Conservation (phyloP, 2,113 vertebrate species). For the Cepphus grylle region DNA sequence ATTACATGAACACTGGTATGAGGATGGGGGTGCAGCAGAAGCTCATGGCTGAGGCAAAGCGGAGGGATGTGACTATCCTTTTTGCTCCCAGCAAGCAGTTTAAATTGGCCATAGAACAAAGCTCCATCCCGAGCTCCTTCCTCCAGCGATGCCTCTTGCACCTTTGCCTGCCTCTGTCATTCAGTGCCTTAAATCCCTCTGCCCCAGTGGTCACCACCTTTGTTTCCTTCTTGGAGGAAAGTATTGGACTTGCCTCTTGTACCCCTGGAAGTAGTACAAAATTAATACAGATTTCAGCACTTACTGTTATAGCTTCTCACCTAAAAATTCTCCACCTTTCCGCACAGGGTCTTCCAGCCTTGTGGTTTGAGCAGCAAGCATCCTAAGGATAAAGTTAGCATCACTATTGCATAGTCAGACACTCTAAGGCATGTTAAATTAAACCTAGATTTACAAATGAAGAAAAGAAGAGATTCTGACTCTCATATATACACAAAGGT, state of each 20-base stretch:
- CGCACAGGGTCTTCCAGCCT: not conserved
- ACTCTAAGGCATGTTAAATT: not conserved
- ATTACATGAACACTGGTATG: not conserved
- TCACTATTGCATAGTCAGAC: not conserved
- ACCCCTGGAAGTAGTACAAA: not conserved
- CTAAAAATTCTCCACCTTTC: not conserved
- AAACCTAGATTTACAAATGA: not conserved
- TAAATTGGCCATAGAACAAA: not conserved
- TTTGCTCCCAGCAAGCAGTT: not conserved
- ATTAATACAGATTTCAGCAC: not conserved
- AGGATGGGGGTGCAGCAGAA: not conserved
- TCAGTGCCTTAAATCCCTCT: not conserved
- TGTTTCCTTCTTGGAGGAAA: not conserved
- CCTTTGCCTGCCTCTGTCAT: not conserved
- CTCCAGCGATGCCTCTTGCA: fast-evolving
- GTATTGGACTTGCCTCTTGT: not conserved
- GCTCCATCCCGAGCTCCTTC: not conserved
- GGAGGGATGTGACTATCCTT: too few relatives aligned
- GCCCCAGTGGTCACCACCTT: not conserved
- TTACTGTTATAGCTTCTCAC: not conserved
- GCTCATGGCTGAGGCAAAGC: not conserved
- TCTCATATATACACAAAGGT: not conserved
- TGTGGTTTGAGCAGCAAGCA: not conserved
- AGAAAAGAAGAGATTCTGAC: not conserved
- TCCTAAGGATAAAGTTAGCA: not conserved